phyloP scores from a whole-genome alignment of 1,140 invertebrate species.

The Drosophila eugracilis region DNA sequence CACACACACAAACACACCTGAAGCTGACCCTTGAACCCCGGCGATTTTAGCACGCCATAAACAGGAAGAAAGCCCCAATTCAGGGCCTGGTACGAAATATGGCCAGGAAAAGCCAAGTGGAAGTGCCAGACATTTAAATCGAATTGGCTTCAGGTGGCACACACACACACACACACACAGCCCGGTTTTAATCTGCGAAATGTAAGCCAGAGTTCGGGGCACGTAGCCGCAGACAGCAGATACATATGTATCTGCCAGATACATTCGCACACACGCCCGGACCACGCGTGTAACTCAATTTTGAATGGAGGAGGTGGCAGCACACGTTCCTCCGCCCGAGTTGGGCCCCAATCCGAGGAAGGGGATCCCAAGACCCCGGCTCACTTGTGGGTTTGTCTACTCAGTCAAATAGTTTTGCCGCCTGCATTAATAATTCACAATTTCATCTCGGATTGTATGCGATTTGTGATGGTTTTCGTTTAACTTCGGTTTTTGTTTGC shows the following conservation, averaged over 20 bases:
- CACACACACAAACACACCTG: constrained; percentile 4
- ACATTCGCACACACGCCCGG: constrained; percentile 30
- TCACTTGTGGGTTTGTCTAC: constrained; percentile 73
- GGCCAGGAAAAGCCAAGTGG: constrained; percentile 76
- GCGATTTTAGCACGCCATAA: constrained; percentile 69
- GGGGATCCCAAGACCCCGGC: constrained; percentile 19
- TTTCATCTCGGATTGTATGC: constrained; percentile 83
- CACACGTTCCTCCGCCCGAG: constrained; percentile 47
- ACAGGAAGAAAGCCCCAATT: constrained; percentile 51
- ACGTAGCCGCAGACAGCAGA: constrained; percentile 50
- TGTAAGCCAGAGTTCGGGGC: constrained; percentile 53
- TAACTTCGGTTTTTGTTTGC: constrained; percentile 48
- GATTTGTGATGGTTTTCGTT: constrained; percentile 83
- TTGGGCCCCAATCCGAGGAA: not conserved
- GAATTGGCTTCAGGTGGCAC: constrained; percentile 76
- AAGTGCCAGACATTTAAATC: constrained; percentile 82
- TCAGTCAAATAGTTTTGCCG: constrained; percentile 79
- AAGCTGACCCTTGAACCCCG: constrained; percentile 62
- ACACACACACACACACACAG: constrained; percentile 30
- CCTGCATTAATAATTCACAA: constrained; percentile 84
- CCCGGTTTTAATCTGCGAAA: constrained; percentile 73
- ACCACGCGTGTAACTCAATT: constrained; percentile 80
- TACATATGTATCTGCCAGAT: constrained; percentile 49
- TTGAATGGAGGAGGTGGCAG: constrained; percentile 69
- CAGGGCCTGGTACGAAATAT: constrained; percentile 57